A percentile compares a stretch with the other conserved stretches of the same genome.
Evolutionary conservation across 2,888 invertebrate genomes (phyloP).

Genomic region (Heliconius cydno): DNA sequence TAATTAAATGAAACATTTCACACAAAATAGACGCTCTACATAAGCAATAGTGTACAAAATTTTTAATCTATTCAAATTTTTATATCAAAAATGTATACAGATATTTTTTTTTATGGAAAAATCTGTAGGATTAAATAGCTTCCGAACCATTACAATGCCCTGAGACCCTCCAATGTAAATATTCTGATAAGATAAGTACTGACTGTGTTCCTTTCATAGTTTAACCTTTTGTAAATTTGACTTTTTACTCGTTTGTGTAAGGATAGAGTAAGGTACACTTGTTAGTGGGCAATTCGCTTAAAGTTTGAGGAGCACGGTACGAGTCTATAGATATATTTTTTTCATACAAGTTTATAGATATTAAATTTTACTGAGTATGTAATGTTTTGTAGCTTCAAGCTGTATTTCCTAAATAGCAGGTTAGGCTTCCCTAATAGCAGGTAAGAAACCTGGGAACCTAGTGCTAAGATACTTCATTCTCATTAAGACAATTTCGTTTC

Average conservation of each 20-base stretch:
- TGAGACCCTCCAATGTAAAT: slow-evolving; percentile 65
- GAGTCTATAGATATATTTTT: slow-evolving; percentile 23
- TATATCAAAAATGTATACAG: background rate
- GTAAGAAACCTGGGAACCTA: no score
- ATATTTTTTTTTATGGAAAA: background rate
- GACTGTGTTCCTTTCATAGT: slow-evolving; percentile 58
- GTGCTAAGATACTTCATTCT: no score
- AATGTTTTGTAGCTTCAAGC: no score
- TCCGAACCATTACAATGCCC: slow-evolving; percentile 46
- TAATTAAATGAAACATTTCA: background rate
- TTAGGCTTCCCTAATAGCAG: no score
- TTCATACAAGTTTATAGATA: no score
- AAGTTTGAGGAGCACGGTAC: slow-evolving; percentile 26
- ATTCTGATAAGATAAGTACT: slow-evolving; percentile 52
- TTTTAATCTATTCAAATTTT: background rate
- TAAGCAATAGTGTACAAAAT: background rate
- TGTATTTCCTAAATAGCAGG: no score
- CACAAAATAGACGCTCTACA: background rate
- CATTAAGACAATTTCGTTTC: no score
- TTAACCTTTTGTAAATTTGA: slow-evolving; percentile 53
- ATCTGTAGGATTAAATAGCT: slow-evolving; percentile 11
- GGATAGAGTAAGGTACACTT: slow-evolving; percentile 43
- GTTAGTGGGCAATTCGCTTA: slow-evolving; percentile 46
- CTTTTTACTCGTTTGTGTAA: slow-evolving; percentile 48
- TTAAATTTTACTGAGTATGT: no score